These are phyloP conservation scores for Lepidochrysops patricia DNA, from an alignment of 2,888 invertebrate genomes.

Conservation along the genomic window DNA sequence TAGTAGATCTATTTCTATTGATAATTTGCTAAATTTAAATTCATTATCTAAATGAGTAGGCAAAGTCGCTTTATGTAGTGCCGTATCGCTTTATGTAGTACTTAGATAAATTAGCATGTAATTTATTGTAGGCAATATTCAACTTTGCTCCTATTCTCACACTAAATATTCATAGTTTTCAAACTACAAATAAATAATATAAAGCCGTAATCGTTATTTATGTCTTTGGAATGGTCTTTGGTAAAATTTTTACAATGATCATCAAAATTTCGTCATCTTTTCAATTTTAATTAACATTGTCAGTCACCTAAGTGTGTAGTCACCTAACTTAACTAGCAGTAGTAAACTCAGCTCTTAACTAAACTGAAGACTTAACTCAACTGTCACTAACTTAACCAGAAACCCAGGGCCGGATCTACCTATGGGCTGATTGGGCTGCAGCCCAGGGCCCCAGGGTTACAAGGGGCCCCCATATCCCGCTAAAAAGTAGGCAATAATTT, in stretches of 20 bases:
- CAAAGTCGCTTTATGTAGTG: neutral
- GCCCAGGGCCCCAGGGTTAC: no score
- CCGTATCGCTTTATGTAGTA: neutral
- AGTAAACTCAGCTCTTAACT: no score
- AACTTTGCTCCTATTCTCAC: neutral
- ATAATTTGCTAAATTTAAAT: neutral
- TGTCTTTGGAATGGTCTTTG: neutral
- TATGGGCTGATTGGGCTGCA: no score
- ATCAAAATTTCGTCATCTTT: no score
- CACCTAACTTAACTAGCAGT: neutral
- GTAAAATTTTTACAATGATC: no score
- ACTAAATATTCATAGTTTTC: neutral
- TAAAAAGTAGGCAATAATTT: no score
- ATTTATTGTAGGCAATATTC: neutral
- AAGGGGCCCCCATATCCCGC: no score
- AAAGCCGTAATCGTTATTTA: neutral
- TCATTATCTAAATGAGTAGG: neutral
- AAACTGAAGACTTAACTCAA: no score
- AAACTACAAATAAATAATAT: neutral
- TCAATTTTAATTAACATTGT: no score
- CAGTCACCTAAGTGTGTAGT: no score
- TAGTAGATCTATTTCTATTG: neutral
- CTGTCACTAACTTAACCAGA: neutral
- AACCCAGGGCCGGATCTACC: no score
- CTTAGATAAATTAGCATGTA: neutral